phyloP scores from a whole-genome alignment of 2,113 vertebrate genomes.

The Ailuropoda melanoleuca region DNA sequence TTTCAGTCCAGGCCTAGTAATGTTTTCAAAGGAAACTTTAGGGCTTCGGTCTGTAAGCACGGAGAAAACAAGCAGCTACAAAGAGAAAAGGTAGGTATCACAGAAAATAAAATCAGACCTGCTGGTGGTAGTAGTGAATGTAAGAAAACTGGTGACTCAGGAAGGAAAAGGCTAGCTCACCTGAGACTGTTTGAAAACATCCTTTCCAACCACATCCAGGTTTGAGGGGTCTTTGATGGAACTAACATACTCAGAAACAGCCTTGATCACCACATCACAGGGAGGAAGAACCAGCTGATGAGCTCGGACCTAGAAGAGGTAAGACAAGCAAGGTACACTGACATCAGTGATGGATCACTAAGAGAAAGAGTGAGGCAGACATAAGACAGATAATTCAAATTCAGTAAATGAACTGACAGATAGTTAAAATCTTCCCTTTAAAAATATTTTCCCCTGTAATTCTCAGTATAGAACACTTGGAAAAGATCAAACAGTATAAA shows the following conservation, averaged over 20 bases:
- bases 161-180: slow-evolving; percentile 74
- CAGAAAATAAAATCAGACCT: background rate
- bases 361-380: background rate
- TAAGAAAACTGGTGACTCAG: background rate
- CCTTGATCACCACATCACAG: slow-evolving; percentile 95
- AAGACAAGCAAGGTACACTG: background rate
- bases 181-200: slow-evolving; percentile 96
- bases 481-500: background rate
- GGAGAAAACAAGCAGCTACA: background rate
- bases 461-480: slow-evolving; percentile 6
- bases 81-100: background rate
- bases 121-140: background rate
- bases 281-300: slow-evolving; percentile 95
- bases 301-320: slow-evolving; percentile 88
- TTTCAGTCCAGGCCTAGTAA: background rate
- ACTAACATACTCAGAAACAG: slow-evolving; percentile 93
- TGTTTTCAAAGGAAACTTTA: slow-evolving; percentile 18
- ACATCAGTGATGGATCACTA: slow-evolving; percentile 15
- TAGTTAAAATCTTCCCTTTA: slow-evolving; percentile 23
- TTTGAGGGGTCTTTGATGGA: slow-evolving; percentile 93
- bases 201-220: slow-evolving; percentile 91
- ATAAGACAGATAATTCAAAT: slow-evolving; percentile 17
- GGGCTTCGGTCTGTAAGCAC: background rate
- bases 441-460: background rate
- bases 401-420: background rate